Evolutionary conservation across 2,113 vertebrate species (phyloP).

Genomic region (Brachionichthys hirsutus): DNA sequence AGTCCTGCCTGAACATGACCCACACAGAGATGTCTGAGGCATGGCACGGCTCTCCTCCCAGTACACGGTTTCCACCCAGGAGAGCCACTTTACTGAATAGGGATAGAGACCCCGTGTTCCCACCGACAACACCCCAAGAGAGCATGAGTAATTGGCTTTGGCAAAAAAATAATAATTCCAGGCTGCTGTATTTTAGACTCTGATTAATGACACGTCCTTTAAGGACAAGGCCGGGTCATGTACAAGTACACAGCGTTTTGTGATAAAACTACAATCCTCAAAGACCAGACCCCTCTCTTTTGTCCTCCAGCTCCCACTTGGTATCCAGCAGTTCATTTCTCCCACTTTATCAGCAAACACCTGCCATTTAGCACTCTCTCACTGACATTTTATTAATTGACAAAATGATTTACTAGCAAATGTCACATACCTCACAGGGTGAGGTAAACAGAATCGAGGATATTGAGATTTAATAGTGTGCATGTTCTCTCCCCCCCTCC

Average conservation of each 20-base stretch:
- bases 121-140: too few species aligned
- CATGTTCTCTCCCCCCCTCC: neutral
- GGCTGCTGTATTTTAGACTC: too few species aligned
- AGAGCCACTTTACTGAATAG: conserved; percentile 13
- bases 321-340: conserved; percentile 33
- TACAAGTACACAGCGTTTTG: too few species aligned
- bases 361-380: conserved; percentile 55
- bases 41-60: conserved; percentile 18
- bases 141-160: too few species aligned
- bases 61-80: conserved; percentile 6
- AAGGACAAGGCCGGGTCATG: too few species aligned
- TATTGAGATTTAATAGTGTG: conserved; percentile 14
- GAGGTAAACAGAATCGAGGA: conserved; percentile 1
- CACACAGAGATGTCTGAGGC: conserved; percentile 27
- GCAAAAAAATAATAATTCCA: too few species aligned
- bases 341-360: conserved; percentile 44
- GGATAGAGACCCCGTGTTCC: too few species aligned
- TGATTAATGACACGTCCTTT: too few species aligned
- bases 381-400: conserved; percentile 70
- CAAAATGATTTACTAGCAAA: conserved; percentile 54
- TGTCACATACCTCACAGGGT: conserved; percentile 39
- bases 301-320: conserved; percentile 3
- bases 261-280: neutral
- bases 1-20: conserved; percentile 11
- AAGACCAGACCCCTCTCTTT: neutral